phyloP scores from a whole-genome alignment of 1,140 invertebrate species.

The Drosophila sp. region DNA sequence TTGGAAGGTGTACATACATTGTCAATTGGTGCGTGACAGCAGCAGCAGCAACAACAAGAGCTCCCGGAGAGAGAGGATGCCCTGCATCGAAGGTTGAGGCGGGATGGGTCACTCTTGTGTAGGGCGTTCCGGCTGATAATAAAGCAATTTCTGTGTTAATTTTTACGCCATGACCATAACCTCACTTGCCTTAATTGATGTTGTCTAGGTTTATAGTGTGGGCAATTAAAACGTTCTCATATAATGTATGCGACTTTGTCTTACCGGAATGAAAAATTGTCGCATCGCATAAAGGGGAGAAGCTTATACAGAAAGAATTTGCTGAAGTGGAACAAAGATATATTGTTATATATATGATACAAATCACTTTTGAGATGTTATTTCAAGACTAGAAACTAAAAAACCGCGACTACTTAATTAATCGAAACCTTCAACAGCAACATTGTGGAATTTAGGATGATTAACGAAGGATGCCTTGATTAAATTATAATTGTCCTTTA shows the following conservation, averaged over 20 bases:
- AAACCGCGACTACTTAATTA: too few species aligned
- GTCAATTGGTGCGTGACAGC: conserved; percentile 58
- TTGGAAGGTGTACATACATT: conserved; percentile 47
- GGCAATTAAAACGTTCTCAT: conserved; percentile 41
- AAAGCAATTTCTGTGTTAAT: conserved; percentile 73
- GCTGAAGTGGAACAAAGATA: not conserved
- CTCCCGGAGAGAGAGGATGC: not conserved
- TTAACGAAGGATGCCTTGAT: too few species aligned
- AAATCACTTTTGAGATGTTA: too few species aligned
- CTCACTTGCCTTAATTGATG: conserved; percentile 60
- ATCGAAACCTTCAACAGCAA: too few species aligned
- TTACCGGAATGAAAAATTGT: not conserved
- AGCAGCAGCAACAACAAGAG: not conserved
- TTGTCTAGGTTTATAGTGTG: conserved; percentile 53
- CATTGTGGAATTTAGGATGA: too few species aligned
- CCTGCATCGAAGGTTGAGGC: not conserved
- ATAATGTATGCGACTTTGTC: conserved; percentile 11
- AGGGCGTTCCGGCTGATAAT: conserved; percentile 47
- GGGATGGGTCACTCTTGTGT: not conserved
- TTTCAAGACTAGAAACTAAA: too few species aligned
- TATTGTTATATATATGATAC: not conserved
- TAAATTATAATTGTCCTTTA: too few species aligned
- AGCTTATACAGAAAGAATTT: not conserved
- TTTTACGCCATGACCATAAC: conserved; percentile 67
- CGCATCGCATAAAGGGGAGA: not conserved